These are phyloP conservation scores for Atherinosoma microstoma DNA, from an alignment of 2,797 vertebrate species.

Conservation along the genomic window DNA sequence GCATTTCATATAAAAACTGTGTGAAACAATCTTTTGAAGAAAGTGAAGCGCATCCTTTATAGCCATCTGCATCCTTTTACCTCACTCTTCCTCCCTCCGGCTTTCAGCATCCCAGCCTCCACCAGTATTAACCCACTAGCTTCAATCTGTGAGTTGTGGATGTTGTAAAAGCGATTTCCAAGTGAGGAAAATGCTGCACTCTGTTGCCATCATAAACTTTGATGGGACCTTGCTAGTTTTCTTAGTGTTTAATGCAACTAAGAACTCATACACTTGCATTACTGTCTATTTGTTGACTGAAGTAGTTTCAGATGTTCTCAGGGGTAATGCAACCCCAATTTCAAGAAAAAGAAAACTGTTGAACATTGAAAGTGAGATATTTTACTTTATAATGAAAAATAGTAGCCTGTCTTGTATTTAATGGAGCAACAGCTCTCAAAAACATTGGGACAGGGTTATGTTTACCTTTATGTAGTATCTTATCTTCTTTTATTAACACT, in stretches of 20 bases:
- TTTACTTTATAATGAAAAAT: too few relatives aligned
- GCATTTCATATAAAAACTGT: background rate
- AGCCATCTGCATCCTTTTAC: background rate
- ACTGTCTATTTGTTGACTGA: too few relatives aligned
- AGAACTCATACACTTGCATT: too few relatives aligned
- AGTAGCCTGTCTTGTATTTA: too few relatives aligned
- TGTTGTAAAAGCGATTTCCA: constrained; percentile 29
- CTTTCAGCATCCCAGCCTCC: constrained; percentile 3
- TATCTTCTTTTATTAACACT: too few relatives aligned
- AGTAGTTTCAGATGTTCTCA: too few relatives aligned
- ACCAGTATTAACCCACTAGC: constrained; percentile 11
- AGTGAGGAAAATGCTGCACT: constrained; percentile 43
- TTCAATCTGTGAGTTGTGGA: constrained; percentile 21
- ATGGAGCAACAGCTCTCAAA: too few relatives aligned
- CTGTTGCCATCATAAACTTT: constrained; percentile 64
- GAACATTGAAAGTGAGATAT: too few relatives aligned
- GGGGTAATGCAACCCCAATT: too few relatives aligned
- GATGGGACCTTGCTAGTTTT: constrained; percentile 53
- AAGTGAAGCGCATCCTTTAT: background rate
- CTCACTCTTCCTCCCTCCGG: background rate
- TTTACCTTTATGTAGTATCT: too few relatives aligned
- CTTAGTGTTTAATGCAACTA: constrained; percentile 67
- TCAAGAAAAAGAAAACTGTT: too few relatives aligned
- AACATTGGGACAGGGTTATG: too few relatives aligned
- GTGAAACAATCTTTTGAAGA: background rate